A percentile compares a stretch with the other conserved stretches of the same genome.
These are phyloP conservation scores for Plecotus auritus DNA, from an alignment of 2,113 vertebrate genomes.

Conservation along the genomic window DNA sequence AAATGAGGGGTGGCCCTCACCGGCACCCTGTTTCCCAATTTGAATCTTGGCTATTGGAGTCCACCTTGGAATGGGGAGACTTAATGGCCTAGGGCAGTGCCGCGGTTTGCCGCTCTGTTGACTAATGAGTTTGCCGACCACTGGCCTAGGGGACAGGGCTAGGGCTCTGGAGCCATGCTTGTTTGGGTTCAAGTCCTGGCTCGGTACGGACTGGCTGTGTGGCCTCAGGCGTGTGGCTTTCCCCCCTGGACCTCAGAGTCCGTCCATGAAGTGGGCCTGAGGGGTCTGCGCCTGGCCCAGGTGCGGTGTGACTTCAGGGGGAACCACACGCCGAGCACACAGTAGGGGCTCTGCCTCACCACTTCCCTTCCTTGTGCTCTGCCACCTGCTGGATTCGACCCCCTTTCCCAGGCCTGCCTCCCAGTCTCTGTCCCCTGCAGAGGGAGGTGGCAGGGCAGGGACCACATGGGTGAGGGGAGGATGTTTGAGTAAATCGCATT, in stretches of 20 bases:
- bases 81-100: not conserved
- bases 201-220: not conserved
- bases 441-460: not conserved
- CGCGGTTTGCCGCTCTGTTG: too few species aligned
- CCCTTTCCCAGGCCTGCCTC: not conserved
- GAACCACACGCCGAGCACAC: too few species aligned
- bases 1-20: not conserved
- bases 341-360: not conserved
- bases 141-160: too few species aligned
- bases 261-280: not conserved
- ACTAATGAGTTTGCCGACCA: too few species aligned
- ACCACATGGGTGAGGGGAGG: not conserved
- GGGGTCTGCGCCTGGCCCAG: not conserved
- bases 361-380: not conserved
- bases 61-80: not conserved
- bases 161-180: not conserved
- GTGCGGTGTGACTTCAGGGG: not conserved
- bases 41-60: not conserved
- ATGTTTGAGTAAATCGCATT: not conserved
- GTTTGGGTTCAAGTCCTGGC: not conserved
- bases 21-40: not conserved
- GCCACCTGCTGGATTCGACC: not conserved
- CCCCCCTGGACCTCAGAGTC: not conserved
- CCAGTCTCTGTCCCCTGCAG: not conserved
- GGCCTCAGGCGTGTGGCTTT: not conserved